Percentiles rank a stretch among this genome's conserved stretches.
Evolutionary conservation across 2,797 vertebrate genomes (phyloP).

Genomic region (Semotilus atromaculatus): DNA sequence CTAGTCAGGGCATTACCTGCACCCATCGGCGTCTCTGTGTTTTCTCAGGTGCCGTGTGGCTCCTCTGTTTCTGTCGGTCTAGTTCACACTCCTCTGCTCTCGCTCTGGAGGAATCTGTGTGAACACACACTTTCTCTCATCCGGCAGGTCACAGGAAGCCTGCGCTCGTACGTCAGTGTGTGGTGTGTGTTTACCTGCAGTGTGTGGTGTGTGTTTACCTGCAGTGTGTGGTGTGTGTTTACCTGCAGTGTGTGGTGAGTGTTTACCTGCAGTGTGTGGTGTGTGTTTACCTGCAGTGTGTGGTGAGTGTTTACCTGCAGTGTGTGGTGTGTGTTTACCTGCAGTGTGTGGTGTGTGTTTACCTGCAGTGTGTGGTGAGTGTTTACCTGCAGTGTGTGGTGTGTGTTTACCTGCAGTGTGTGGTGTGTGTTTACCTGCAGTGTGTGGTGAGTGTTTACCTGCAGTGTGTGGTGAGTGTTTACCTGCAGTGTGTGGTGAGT

Average conservation of each 20-base stretch:
- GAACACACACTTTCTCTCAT: neutral
- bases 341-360: constrained; percentile 62
- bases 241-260: constrained; percentile 69
- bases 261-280: too few species aligned
- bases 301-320: too few species aligned
- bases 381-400: too few species aligned
- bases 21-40: constrained; percentile 89
- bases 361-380: constrained; percentile 69
- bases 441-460: constrained; percentile 67
- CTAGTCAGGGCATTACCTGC: constrained; percentile 77
- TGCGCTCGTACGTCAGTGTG: neutral
- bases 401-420: constrained; percentile 67
- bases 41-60: constrained; percentile 84
- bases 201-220: constrained; percentile 66
- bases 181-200: constrained; percentile 64
- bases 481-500: constrained; percentile 69
- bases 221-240: constrained; percentile 62
- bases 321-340: constrained; percentile 66
- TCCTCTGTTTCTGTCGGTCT: constrained; percentile 68
- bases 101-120: constrained; percentile 34
- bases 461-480: constrained; percentile 63
- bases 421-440: constrained; percentile 67
- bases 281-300: constrained; percentile 67
- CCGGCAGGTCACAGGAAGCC: neutral
- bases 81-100: constrained; percentile 65